phyloP scores from a whole-genome alignment of 2,113 vertebrate genomes.

The Polyodon spathula region DNA sequence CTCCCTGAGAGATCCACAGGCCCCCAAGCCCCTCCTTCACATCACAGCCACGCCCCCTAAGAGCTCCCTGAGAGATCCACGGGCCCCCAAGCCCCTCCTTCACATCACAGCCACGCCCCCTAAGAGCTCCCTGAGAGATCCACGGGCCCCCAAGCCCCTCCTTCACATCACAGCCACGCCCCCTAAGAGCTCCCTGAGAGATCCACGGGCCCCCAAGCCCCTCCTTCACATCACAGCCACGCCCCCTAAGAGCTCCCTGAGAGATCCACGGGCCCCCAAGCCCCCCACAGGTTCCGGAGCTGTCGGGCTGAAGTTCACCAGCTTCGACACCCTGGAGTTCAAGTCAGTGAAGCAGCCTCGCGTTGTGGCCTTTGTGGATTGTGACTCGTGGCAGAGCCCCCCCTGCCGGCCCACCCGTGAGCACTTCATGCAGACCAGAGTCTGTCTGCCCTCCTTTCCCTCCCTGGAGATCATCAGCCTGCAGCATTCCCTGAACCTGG shows the following conservation, averaged over 20 bases:
- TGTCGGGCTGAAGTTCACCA: constrained; percentile 16
- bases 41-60: too few relatives aligned
- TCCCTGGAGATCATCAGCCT: constrained; percentile 24
- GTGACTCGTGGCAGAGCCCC: constrained; percentile 14
- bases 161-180: too few relatives aligned
- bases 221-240: too few relatives aligned
- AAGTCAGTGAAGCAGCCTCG: constrained; percentile 18
- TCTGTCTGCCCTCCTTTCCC: constrained; percentile 24
- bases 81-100: too few relatives aligned
- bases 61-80: constrained; percentile 13
- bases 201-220: constrained; percentile 25
- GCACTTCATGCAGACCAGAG: constrained; percentile 2
- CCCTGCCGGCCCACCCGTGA: constrained; percentile 7
- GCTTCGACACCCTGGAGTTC: constrained; percentile 7
- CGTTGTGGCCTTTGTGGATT: constrained; percentile 15
- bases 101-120: too few relatives aligned
- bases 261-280: too few relatives aligned
- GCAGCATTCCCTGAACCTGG: constrained; percentile 8
- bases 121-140: constrained; percentile 15
- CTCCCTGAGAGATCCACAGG: constrained; percentile 5
- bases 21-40: too few relatives aligned
- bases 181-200: too few relatives aligned
- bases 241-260: too few relatives aligned
- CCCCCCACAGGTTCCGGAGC: neutral
- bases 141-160: constrained; percentile 23